These are phyloP conservation scores for Gerris buenoi DNA, from an alignment of 1,140 invertebrate species.

Conservation along the genomic window DNA sequence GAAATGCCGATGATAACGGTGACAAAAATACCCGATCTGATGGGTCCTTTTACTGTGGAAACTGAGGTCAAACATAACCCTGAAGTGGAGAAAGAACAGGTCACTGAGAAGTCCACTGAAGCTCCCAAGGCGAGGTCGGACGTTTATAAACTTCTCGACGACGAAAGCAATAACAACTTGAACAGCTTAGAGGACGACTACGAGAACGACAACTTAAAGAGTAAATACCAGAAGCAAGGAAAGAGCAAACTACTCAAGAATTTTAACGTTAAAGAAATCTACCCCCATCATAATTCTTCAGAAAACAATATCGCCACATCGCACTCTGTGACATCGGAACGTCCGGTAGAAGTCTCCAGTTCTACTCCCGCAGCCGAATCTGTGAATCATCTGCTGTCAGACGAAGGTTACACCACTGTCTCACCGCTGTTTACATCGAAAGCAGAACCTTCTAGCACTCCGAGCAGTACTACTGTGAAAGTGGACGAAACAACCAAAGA, in stretches of 20 bases:
- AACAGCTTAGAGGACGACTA: slow-evolving; percentile 9
- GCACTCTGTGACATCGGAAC: no score
- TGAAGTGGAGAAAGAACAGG: background rate
- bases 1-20: slow-evolving; percentile 6
- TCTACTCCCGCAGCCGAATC: background rate
- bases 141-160: background rate
- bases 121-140: background rate
- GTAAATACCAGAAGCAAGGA: background rate
- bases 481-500: background rate
- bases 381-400: background rate
- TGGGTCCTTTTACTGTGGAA: slow-evolving; percentile 9
- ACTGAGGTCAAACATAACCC: slow-evolving; percentile 4
- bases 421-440: background rate
- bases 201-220: background rate
- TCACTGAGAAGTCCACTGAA: background rate
- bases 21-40: slow-evolving; percentile 4
- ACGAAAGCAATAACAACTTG: background rate
- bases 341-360: no score
- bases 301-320: background rate
- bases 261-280: background rate
- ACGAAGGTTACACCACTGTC: background rate
- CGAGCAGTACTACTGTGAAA: background rate
- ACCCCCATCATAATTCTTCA: background rate
- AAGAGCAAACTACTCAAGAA: background rate
- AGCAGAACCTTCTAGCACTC: background rate